These are phyloP conservation scores for Drosophila neutralis DNA, from an alignment of 2,888 invertebrate species.

Conservation along the genomic window DNA sequence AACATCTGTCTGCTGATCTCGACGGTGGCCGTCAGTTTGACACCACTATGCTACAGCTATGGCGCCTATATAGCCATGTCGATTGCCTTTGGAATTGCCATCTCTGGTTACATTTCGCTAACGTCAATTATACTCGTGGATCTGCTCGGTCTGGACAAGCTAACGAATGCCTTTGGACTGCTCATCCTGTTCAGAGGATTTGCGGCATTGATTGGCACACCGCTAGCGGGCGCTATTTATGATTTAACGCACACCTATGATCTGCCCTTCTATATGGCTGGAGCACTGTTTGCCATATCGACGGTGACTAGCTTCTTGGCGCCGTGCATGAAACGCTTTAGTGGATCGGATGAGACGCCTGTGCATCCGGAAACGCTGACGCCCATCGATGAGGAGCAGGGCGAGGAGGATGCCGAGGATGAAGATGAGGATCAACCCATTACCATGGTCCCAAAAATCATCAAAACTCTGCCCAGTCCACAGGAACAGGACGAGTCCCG, in stretches of 20 bases:
- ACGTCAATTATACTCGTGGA: conserved; percentile 99
- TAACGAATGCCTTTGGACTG: conserved; percentile 98
- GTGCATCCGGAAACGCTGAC: conserved; percentile 90
- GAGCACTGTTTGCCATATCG: conserved; percentile 93
- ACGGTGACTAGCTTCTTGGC: conserved; percentile 94
- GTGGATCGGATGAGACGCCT: conserved; percentile 86
- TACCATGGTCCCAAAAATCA: conserved; percentile 91
- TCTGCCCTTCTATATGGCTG: conserved; percentile 96
- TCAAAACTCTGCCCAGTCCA: conserved; percentile 91
- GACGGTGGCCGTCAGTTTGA: conserved; percentile 92
- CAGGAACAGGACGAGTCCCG: conserved; percentile 71
- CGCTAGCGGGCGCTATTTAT: conserved; percentile 94
- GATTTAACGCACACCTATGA: conserved; percentile 94
- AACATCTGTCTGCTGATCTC: conserved; percentile 96
- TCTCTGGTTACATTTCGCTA: conserved; percentile 98
- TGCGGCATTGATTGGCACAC: conserved; percentile 95
- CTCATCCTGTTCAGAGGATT: conserved; percentile 97
- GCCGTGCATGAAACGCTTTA: conserved; percentile 88
- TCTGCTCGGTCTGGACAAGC: conserved; percentile 95
- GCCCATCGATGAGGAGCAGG: conserved; percentile 94
- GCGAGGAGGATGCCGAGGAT: conserved; percentile 90
- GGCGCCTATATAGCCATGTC: conserved; percentile 91
- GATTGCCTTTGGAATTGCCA: conserved; percentile 95
- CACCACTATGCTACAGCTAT: conserved; percentile 93
- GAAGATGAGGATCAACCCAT: conserved; percentile 91